Evolutionary conservation across 2,113 vertebrate genomes (phyloP), one percentile per base, ranked within the genome.

Genomic region (Promerops cafer): DNA sequence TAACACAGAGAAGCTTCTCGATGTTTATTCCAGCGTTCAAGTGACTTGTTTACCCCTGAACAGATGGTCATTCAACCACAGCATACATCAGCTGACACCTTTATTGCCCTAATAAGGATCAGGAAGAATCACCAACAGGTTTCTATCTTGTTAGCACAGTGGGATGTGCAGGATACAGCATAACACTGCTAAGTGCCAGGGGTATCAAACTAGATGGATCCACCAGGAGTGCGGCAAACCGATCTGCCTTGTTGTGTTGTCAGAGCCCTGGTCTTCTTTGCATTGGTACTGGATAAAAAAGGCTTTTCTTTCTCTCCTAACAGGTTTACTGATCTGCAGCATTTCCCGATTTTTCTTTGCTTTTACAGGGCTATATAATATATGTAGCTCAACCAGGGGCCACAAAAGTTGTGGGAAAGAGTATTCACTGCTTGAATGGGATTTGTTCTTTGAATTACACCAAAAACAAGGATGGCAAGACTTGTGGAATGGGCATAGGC

Each of bases 101-200:
- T 95, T 94, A 96, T 93, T 93, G 64, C 44, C 70, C 89, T 95
- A 96, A 89, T 88, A 97, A 96, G 81, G 75, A 94, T 74, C 26
- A 57, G 26, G 40, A 80, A 94, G 65, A 83, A 79, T 84, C n/a
- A 42, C 31, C n/a, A 94, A 81, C 53, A 82, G 21, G 53, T 89
- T 84, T 37, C 60, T 89, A 19, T 90, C 53, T 88, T 97, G 81
- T 92, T 94, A 88, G 70, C 49, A 70, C 33, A 85, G 40, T 50
- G 39, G 94, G 47, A 80, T 42, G 40, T 45, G 61, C 33, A 91
- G 71, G 70, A 57, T 68, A 33, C 47, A 92, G 66, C 22, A 18
- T 37, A 87, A 63, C 1, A 3, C 22, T 1, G 1, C 35, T 24
- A 50, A 49, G 17, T 71, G 37, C 61, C 56, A 69, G 74, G 89